Evolutionary conservation across 2,113 vertebrate species (phyloP).

Genomic region (Campylomormyrus tamandua): DNA sequence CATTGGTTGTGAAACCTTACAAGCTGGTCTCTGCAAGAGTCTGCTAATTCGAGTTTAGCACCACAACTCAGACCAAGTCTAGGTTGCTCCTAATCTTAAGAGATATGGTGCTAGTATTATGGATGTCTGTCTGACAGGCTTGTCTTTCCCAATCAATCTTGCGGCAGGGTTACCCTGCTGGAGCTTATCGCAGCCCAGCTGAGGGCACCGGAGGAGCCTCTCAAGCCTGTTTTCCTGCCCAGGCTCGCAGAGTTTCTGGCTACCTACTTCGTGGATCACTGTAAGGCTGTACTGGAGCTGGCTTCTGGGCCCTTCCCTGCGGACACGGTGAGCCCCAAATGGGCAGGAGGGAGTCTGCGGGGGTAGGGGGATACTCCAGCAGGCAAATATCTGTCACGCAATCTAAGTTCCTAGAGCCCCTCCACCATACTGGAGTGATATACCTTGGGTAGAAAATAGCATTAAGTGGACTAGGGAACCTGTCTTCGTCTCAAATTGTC

Average conservation of each 20-base stretch:
- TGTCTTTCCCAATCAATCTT: neutral
- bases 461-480: neutral
- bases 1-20: neutral
- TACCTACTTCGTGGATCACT: constrained; percentile 65
- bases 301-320: constrained; percentile 47
- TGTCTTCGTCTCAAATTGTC: too few relatives aligned
- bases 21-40: neutral
- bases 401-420: neutral
- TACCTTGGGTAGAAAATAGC: neutral
- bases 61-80: neutral
- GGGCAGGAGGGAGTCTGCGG: neutral
- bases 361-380: neutral
- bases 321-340: constrained; percentile 63
- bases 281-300: constrained; percentile 66
- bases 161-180: constrained; percentile 68
- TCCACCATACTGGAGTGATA: neutral
- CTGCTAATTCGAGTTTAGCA: neutral
- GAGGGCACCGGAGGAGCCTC: constrained; percentile 46
- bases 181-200: constrained; percentile 73
- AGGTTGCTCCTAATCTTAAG: neutral
- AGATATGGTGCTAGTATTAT: neutral
- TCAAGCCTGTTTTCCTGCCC: constrained; percentile 49
- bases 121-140: neutral
- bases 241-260: constrained; percentile 67
- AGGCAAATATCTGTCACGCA: neutral